Evolutionary conservation across 2,888 invertebrate genomes (phyloP).

Genomic region (Chrysina gloriosa): DNA sequence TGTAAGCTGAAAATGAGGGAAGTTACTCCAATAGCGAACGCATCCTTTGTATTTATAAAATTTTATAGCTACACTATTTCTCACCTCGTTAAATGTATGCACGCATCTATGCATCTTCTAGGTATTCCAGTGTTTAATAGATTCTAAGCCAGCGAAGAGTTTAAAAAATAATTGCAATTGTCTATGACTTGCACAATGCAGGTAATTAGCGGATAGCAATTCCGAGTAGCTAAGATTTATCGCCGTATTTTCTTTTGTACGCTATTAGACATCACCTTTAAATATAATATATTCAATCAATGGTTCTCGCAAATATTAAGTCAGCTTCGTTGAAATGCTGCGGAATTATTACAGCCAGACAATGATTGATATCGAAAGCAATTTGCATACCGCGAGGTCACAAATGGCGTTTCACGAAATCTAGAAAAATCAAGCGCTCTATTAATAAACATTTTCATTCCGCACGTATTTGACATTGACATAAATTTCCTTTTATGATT

Average conservation of each 20-base stretch:
- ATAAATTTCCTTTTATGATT: constrained; percentile 26
- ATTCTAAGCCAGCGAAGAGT: no score
- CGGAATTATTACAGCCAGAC: not conserved
- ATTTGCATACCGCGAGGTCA: constrained; percentile 24
- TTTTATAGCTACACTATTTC: no score
- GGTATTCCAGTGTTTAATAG: no score
- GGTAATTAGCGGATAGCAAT: not conserved
- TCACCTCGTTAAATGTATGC: no score
- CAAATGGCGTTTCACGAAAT: constrained; percentile 5
- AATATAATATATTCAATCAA: not conserved
- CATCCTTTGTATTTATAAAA: no score
- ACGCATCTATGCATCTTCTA: no score
- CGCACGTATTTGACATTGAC: constrained; percentile 16
- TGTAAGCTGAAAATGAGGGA: no score
- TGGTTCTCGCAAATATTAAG: not conserved
- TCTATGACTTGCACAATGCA: not conserved
- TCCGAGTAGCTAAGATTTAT: not conserved
- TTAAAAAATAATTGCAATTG: not conserved
- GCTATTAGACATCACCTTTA: not conserved
- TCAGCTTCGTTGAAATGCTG: not conserved
- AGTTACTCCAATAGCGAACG: no score
- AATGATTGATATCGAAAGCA: constrained; percentile 13
- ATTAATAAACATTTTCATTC: constrained; percentile 12
- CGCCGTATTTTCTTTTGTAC: constrained; percentile 9
- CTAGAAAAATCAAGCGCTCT: not conserved